A percentile compares a stretch with the other conserved stretches of the same genome.
phyloP scores from a whole-genome alignment of 2,797 vertebrate species.

The Oreonectes daqikongensis region DNA sequence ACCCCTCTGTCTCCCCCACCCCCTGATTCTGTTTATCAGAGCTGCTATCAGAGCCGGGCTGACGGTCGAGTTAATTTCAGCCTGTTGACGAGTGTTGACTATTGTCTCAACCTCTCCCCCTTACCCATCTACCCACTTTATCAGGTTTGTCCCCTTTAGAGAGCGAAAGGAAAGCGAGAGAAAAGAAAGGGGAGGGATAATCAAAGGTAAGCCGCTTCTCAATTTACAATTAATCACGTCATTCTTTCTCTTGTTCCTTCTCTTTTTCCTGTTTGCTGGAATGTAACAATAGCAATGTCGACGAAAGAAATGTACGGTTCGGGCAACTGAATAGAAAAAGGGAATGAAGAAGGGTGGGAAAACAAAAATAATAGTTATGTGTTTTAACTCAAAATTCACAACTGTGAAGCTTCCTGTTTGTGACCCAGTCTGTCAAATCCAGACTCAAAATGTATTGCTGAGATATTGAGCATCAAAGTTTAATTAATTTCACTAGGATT shows the following conservation, averaged over 20 bases:
- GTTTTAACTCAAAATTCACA: too few species aligned
- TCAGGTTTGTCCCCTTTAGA: slow-evolving; percentile 70
- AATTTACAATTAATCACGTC: slow-evolving; percentile 86
- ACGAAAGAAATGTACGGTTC: slow-evolving; percentile 56
- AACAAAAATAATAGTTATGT: slow-evolving; percentile 63
- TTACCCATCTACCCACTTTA: slow-evolving; percentile 76
- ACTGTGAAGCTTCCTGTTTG: too few species aligned
- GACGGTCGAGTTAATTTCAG: slow-evolving; percentile 75
- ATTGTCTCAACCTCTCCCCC: slow-evolving; percentile 60
- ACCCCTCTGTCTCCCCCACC: slow-evolving; percentile 42
- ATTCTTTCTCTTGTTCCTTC: slow-evolving; percentile 51
- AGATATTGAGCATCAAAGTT: too few species aligned
- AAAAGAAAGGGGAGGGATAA: slow-evolving; percentile 63
- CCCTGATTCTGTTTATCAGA: slow-evolving; percentile 64
- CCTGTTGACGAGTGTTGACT: slow-evolving; percentile 67
- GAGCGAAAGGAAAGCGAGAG: slow-evolving; percentile 18
- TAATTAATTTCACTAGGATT: too few species aligned
- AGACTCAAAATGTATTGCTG: too few species aligned
- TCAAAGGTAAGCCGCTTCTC: slow-evolving; percentile 80
- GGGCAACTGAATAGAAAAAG: slow-evolving; percentile 40
- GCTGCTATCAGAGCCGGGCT: slow-evolving; percentile 76
- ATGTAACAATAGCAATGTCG: slow-evolving; percentile 58
- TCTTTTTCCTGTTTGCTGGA: slow-evolving; percentile 53
- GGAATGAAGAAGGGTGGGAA: slow-evolving; percentile 55
- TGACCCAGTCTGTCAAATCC: too few species aligned